These are phyloP conservation scores for Octopus sinensis DNA, from an alignment of 1,140 invertebrate species.

Conservation along the genomic window DNA sequence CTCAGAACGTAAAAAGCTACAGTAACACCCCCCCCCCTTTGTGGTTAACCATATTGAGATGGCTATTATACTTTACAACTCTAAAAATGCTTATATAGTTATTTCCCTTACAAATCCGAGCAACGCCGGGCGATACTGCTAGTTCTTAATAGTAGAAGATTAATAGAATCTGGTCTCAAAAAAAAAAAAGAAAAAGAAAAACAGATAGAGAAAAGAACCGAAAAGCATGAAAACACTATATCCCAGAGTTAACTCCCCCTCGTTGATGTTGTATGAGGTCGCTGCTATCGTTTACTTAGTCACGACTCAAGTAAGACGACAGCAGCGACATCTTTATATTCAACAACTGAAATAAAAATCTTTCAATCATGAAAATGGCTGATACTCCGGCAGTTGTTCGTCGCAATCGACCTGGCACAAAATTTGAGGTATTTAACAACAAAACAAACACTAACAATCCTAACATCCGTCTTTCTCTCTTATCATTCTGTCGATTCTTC, in stretches of 20 bases:
- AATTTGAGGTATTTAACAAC: conserved; percentile 31
- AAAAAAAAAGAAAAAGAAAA: not conserved
- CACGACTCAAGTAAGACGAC: not conserved
- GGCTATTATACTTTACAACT: too few relatives aligned
- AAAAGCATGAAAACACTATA: too few relatives aligned
- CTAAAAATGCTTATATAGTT: too few relatives aligned
- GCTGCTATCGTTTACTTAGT: not conserved
- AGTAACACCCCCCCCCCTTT: too few relatives aligned
- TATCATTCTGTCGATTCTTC: not conserved
- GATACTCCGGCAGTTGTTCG: conserved; percentile 42
- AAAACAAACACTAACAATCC: too few relatives aligned
- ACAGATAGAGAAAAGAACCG: not conserved
- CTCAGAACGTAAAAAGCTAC: too few relatives aligned
- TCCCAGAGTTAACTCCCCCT: not conserved
- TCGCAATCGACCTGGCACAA: conserved; percentile 48
- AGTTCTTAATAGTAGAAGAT: too few relatives aligned
- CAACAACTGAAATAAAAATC: not conserved
- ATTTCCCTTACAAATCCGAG: too few relatives aligned
- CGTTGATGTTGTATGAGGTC: not conserved
- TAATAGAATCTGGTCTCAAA: too few relatives aligned
- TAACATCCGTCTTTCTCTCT: too few relatives aligned
- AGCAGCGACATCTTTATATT: not conserved
- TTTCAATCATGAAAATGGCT: conserved; percentile 46
- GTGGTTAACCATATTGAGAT: too few relatives aligned
- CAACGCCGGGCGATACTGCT: too few relatives aligned